Percentiles rank a stretch among this genome's conserved stretches.
phyloP scores from a whole-genome alignment of 1,140 invertebrate genomes.

The Ostrea edulis region DNA sequence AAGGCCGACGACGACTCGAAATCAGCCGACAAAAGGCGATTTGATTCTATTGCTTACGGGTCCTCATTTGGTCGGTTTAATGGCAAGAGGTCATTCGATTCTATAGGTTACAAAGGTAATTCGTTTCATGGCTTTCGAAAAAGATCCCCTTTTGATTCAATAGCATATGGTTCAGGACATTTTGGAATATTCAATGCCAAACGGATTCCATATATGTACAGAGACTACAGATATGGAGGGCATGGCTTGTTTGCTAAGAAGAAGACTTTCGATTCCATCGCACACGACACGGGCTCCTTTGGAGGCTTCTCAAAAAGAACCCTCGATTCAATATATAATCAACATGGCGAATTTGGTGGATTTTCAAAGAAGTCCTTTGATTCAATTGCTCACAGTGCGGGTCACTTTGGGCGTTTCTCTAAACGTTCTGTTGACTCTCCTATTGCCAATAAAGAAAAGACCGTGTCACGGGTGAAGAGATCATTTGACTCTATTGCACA shows the following conservation, averaged over 20 bases:
- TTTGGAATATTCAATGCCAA: constrained; percentile 6
- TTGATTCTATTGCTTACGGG: constrained; percentile 16
- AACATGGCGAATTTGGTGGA: neutral
- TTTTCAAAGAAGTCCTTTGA: constrained; percentile 14
- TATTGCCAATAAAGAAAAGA: neutral
- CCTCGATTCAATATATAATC: neutral
- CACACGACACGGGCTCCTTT: neutral
- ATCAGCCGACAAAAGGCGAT: neutral
- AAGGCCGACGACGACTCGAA: neutral
- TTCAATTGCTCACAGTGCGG: neutral
- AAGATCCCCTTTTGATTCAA: constrained; percentile 5
- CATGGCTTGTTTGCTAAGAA: constrained; percentile 23
- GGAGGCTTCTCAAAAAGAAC: constrained; percentile 24
- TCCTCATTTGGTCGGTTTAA: neutral
- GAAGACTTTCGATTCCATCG: constrained; percentile 25
- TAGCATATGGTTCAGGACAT: neutral
- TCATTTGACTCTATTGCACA: constrained; percentile 19
- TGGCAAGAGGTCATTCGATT: neutral
- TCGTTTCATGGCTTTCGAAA: neutral
- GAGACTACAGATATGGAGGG: neutral
- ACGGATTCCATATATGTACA: neutral
- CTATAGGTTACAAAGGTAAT: neutral
- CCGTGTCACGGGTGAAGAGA: neutral
- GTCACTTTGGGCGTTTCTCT: constrained; percentile 4
- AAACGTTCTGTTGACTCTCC: neutral